Evolutionary conservation across 2,888 invertebrate genomes (phyloP).

Genomic region (Hofmannophila pseudospretella): DNA sequence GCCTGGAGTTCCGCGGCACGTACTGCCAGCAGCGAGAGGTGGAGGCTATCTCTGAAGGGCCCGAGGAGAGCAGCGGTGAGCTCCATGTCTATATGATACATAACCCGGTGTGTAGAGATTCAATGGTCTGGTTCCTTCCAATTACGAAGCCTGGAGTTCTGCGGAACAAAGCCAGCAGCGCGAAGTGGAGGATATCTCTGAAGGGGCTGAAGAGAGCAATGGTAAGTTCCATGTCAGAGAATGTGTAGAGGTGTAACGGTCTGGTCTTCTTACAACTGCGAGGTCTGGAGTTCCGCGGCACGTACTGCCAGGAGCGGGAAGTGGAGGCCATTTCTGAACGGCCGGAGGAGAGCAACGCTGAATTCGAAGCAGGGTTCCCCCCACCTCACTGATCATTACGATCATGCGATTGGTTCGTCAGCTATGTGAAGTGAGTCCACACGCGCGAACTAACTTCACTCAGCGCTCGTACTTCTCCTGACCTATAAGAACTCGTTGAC

Average conservation of each 20-base stretch:
- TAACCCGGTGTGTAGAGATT: conserved; percentile 99
- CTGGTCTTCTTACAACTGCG: conserved; percentile 98
- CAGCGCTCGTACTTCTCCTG: too few relatives aligned
- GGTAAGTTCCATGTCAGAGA: too few relatives aligned
- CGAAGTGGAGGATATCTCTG: conserved; percentile 98
- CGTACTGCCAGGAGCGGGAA: conserved; percentile 99
- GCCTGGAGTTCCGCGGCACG: conserved; percentile 98
- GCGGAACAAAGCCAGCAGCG: conserved; percentile 99
- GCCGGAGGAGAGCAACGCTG: conserved; percentile 95
- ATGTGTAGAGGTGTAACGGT: conserved; percentile 98
- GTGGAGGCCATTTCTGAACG: conserved; percentile 99
- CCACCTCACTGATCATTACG: too few relatives aligned
- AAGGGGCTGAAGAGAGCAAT: conserved; percentile 96
- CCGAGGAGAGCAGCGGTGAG: conserved; percentile 94
- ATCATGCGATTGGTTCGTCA: too few relatives aligned
- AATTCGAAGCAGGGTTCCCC: too few relatives aligned
- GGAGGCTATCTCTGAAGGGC: conserved; percentile 98
- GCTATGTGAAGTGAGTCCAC: too few relatives aligned
- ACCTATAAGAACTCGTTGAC: too few relatives aligned
- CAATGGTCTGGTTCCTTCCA: conserved; percentile 99
- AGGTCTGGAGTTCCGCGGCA: conserved; percentile 98
- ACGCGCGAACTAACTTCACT: too few relatives aligned
- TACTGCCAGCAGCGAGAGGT: conserved; percentile 99
- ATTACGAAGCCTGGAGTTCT: conserved; percentile 96
- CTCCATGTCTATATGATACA: too few relatives aligned